A percentile compares a stretch with the other conserved stretches of the same genome.
Evolutionary conservation across 1,140 invertebrate species (phyloP).

Genomic region (Heliconius hewitsoni): DNA sequence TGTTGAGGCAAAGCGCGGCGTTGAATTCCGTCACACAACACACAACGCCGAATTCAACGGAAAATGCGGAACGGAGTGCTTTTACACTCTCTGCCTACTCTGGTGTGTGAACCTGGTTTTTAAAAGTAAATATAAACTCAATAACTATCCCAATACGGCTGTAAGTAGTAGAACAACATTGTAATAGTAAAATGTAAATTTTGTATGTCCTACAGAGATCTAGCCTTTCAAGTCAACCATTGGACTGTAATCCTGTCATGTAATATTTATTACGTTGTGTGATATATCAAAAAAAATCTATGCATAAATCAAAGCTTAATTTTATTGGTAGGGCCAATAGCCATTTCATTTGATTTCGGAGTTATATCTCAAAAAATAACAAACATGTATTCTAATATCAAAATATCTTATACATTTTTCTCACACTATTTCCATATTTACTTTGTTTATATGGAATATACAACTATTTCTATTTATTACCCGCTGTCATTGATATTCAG

Average conservation of each 20-base stretch:
- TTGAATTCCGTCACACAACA: too few species aligned
- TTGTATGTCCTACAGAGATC: not conserved
- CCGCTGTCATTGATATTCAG: too few species aligned
- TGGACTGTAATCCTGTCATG: not conserved
- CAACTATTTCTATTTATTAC: too few species aligned
- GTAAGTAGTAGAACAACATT: not conserved
- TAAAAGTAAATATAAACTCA: too few species aligned
- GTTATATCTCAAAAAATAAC: not conserved
- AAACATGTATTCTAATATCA: not conserved
- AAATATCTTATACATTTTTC: too few species aligned
- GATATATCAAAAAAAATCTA: conserved; percentile 1
- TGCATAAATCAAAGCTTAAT: not conserved
- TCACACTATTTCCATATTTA: not conserved
- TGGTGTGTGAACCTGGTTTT: too few species aligned
- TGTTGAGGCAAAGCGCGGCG: too few species aligned
- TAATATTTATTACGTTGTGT: not conserved
- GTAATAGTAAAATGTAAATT: not conserved
- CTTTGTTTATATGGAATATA: too few species aligned
- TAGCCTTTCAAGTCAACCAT: not conserved
- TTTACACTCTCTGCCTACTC: too few species aligned
- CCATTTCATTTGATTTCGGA: not conserved
- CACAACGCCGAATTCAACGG: too few species aligned
- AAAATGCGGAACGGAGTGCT: too few species aligned
- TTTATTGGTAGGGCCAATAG: not conserved
- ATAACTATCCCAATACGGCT: not conserved